Evolutionary conservation across 2,113 vertebrate species (phyloP).

Genomic region (Pycnonotus jocosus): DNA sequence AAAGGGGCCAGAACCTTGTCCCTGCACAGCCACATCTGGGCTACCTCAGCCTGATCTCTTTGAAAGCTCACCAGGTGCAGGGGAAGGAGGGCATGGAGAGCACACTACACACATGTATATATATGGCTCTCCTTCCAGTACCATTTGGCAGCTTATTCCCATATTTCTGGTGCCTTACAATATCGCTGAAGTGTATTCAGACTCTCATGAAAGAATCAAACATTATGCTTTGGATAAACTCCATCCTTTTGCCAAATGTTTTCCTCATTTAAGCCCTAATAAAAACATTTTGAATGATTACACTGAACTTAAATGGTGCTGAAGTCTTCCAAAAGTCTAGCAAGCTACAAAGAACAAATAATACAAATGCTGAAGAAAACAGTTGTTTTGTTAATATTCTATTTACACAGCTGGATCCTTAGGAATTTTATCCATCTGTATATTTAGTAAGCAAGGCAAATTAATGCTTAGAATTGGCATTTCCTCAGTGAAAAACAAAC

Average conservation of each 20-base stretch:
- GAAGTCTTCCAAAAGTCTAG: background rate
- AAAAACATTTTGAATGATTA: constrained; percentile 3
- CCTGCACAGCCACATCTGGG: background rate
- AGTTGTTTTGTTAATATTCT: constrained; percentile 27
- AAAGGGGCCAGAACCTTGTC: background rate
- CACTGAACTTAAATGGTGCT: background rate
- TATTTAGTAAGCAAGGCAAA: constrained; percentile 13
- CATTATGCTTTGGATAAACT: background rate
- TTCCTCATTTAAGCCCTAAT: background rate
- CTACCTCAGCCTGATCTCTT: background rate
- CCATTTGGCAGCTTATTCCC: background rate
- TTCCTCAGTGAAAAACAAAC: background rate
- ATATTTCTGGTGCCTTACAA: background rate
- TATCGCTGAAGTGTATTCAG: background rate
- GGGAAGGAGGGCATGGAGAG: background rate
- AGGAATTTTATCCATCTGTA: background rate
- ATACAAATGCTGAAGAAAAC: background rate
- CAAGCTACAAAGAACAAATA: constrained; percentile 19
- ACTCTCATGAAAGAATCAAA: background rate
- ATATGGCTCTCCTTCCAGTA: background rate
- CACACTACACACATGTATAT: accelerated
- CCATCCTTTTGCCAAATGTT: background rate
- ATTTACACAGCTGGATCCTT: constrained; percentile 33
- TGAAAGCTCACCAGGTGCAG: background rate
- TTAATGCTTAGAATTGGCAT: background rate